Evolutionary conservation across 2,113 vertebrate species (phyloP), one percentile per base, ranked within the genome.

Genomic region (Irena cyanogastra): DNA sequence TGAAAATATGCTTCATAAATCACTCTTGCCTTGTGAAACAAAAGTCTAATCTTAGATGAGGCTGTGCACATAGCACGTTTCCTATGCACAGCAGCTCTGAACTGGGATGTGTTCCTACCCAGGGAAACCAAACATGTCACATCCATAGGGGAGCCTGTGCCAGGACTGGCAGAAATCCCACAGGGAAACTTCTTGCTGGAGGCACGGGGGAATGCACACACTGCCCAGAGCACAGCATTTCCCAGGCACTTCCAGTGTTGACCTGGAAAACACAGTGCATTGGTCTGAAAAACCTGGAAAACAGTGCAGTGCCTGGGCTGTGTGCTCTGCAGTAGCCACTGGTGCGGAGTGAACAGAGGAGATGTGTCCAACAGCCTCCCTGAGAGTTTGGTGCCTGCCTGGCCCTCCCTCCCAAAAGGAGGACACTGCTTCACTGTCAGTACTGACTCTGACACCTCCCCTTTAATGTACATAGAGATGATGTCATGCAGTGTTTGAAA

Each of bases 1-100:
- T 72, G 78, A 93, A 96, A 91, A 96, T 85, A 57, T 57, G 42
- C 50, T 80, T 65, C 89, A 85, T 93, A 94, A 93, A 95, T 95
- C 89, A 85, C 50, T 61, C 37, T 28, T 87, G 41, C 28, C 37
- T 57, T 18, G 26, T 72, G 84, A 85, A 95, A 93, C 1, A 1
- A 91, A 87, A 87, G 90, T 72, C 78, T 90, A 84, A 91, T 83
- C 78, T 42, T 3, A 71, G 84, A 65, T 17, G 59, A 72, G 57
- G 47, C 78, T 1, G 1, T 33, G 78, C 53, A 74, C 47, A 91
- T 82, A 57, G 65, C 52, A 78, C 65, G 57, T 89, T 95, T 87
- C 75, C 87, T 85, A 64, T 33, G 61, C 49, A 53, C 13, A 37
- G 81, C 71, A 94, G 30, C 13, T 47, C 4, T 65, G 81, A 82